Conservation (phyloP, 2,113 vertebrate genomes). For the Pelmatolapia mariae region DNA sequence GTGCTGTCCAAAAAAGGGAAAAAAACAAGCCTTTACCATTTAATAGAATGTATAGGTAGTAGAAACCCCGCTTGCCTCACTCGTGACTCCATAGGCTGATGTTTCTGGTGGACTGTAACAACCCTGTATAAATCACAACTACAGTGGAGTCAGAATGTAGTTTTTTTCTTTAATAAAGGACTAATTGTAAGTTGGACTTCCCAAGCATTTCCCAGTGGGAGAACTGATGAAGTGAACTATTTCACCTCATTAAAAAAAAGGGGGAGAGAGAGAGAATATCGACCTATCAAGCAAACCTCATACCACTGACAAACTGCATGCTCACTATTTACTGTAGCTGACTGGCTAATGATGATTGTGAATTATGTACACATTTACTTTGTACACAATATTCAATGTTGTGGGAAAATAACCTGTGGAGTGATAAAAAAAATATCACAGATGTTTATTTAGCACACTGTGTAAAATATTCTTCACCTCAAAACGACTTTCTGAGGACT, state of each 20-base stretch:
- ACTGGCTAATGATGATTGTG: slow-evolving; percentile 44
- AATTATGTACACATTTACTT: slow-evolving; percentile 43
- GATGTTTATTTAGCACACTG: slow-evolving; percentile 26
- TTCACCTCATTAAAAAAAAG: neutral
- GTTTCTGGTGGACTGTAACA: neutral
- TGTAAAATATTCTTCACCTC: slow-evolving; percentile 28
- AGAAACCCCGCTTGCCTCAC: neutral
- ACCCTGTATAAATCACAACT: neutral
- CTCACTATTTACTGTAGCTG: slow-evolving; percentile 32
- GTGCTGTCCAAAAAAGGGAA: slow-evolving; percentile 14
- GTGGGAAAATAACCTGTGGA: slow-evolving; percentile 57
- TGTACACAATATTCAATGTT: slow-evolving; percentile 42
- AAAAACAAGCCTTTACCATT: neutral
- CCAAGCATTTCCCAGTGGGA: neutral
- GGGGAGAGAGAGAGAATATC: neutral
- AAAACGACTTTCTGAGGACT: slow-evolving; percentile 7
- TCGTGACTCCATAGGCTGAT: neutral
- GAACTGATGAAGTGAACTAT: neutral
- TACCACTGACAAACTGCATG: slow-evolving; percentile 40
- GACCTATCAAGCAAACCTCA: slow-evolving; percentile 14
- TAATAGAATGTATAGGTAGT: neutral
- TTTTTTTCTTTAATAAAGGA: neutral
- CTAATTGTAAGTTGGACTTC: neutral
- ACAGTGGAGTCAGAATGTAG: neutral
- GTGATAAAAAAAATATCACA: slow-evolving; percentile 35